Evolutionary conservation across 2,888 invertebrate genomes (phyloP), one percentile per base, ranked within the genome.

Genomic region (Napeogenes inachia): DNA sequence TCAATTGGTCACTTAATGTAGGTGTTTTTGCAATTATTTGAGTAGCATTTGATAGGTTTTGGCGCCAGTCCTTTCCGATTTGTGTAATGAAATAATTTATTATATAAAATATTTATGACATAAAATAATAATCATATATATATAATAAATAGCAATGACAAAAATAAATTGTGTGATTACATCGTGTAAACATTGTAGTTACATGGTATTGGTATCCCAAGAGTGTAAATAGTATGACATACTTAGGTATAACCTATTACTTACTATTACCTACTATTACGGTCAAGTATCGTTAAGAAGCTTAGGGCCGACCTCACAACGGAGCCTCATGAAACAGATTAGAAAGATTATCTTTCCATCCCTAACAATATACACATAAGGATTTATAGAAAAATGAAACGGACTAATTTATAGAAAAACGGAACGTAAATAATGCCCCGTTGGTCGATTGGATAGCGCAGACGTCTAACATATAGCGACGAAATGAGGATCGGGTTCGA

Each of bases 221-320:
- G 3, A 21, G 30, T 50, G 13, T 21, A 50, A 38, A 46, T 54
- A 57, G 57, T 54, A 54, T 33, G 45, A 47, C 56, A 61, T 61
- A 33, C 45, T 12, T 57, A 54, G 46, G 53, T 58, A 60, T 62
- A 62, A 55, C 54, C 61, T 47, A 62, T 56, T 60, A 59, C 45
- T 45, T 70, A 21, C 21, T 21, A n/a, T n/a, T 21, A 21, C 21
- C 21, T 21, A 70, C 71, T 73, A 81, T 81, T 74, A 78, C 82
- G 85, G 85, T 85, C 84, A 85, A 87, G 81, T 81, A 79, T 74
- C 70, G 63, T 65, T 85, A 86, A 86, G 82, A 72, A 78, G 85
- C 84, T 86, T 86, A 84, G 68, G 64, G 63, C 54, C 74, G 75
- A 78, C 80, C 80, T 75, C 73, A 65, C 60, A 70, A 69, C 74